A percentile compares a stretch with the other conserved stretches of the same genome.
Evolutionary conservation across 2,113 vertebrate species (phyloP).

Genomic region (Malurus elegans): DNA sequence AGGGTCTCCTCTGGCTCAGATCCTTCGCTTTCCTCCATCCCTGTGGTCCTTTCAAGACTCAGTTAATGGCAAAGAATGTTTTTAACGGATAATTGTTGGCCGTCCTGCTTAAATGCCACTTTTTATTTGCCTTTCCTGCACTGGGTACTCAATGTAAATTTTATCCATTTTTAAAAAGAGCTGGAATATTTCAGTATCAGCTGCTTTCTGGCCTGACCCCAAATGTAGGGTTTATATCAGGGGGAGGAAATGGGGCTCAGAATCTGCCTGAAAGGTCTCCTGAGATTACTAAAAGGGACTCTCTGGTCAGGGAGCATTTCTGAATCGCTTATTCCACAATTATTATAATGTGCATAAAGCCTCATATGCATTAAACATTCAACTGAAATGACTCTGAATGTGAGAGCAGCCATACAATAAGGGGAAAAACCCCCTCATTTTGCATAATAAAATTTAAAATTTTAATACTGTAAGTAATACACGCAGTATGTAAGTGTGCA

Average conservation of each 20-base stretch:
- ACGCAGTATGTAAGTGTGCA: neutral
- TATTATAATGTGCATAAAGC: constrained; percentile 47
- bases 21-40: neutral
- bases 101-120: neutral
- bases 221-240: neutral
- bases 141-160: neutral
- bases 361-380: neutral
- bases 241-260: neutral
- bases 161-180: neutral
- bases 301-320: neutral
- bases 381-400: neutral
- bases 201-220: neutral
- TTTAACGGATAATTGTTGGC: neutral
- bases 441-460: neutral
- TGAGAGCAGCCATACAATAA: neutral
- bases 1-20: neutral
- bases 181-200: neutral
- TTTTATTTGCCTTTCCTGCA: neutral
- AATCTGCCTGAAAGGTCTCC: neutral
- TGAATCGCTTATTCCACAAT: constrained; percentile 53
- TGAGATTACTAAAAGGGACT: neutral
- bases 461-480: neutral
- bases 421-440: constrained; percentile 57
- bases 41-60: neutral
- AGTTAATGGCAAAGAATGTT: neutral